Base-by-base conservation (phyloP, 2,797 vertebrate genomes). In the Diceros bicornis region DNA sequence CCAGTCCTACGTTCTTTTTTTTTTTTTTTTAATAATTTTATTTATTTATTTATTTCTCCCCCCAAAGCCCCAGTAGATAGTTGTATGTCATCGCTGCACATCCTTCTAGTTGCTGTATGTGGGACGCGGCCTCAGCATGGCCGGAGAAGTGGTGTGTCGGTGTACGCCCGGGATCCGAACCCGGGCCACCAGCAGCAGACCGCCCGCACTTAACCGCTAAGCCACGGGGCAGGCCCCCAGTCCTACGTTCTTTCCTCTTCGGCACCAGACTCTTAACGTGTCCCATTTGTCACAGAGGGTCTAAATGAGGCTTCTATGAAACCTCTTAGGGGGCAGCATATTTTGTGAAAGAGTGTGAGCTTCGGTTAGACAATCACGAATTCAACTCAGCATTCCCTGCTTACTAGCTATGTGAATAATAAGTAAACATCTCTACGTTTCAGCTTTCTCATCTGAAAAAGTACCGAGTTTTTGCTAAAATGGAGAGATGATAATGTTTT, bases 301-400 rank as follows among this genome's bases (percentile, higher is more conserved):
- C 41, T 71, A 50, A 50, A 47, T 0, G 21, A 61, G 84, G 77
- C 37, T 59, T 37, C 8, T 44, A 2, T 1, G 27, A 84, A 61
- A 29, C 6, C 17, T 84, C n/a, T 10, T 27, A 10, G 7, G 41
- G 37, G 8, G 44, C 21, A 68, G 72, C 29, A 12, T 20, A 37
- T 66, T 89, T 77, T 61, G 50, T 52, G 32, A 27, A 52, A 47
- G 25, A 52, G 25, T 8, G 61, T n/a, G 69, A 78, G 25, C 9
- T 34, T 75, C 4, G 0, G 7, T 9, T 3, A 68, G 59, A 20
- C 2, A 59, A 75, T 6, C 1, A 1, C 0, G 2, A 61, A 23
- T 77, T 25, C 18, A 75, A 27, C 8, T 27, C 3, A 29, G 66
- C 23, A 25, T 27, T 34, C 61, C 27, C 11, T 11, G 57, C 75